Evolutionary conservation across 2,113 vertebrate species (phyloP), one percentile per base, ranked within the genome.

Genomic region (Corydoras maculifer): DNA sequence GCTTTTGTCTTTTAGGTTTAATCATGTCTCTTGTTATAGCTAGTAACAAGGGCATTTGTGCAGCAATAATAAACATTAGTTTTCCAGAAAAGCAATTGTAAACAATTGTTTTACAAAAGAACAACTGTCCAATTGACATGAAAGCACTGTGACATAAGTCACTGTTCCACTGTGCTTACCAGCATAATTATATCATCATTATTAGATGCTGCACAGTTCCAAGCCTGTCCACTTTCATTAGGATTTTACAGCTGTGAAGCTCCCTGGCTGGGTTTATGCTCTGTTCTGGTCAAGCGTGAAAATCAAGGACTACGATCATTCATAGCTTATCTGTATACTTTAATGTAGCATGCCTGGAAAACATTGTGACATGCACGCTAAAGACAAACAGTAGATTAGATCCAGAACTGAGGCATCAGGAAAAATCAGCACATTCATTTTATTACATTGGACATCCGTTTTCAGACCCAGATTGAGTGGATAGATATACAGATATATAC

Each of bases 131-230:
- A 64, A 25, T 14, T 69, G 72, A 78, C 67, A 50, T 32, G 70
- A 57, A 72, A 74, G 55, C 62, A 74, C 31, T 25, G 55, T 73
- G 78, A 73, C 70, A 78, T 76, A 25, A 49, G 54, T 53, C 48
- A 32, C 63, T 18, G 29, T 68, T 55, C 49, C 57, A 60, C 54
- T 62, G 58, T 74, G 65, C 72, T 70, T 64, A 62, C 77, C 65
- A 72, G 75, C 77, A 84, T 88, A 82, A 79, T 87, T 88, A 87
- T 84, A 77, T 81, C 61, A 48, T 66, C 82, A 83, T 85, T 83
- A 82, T 76, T 35, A 70, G 63, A 72, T 73, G 12, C 63, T 58
- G 59, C 18, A 51, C 43, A 48, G 54, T 59, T 69, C 50, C 65
- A 60, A 25, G 25, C 49, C 66, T 76, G 75, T 81, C 79, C 31